These are phyloP conservation scores for Eilema caniola DNA, from an alignment of 2,888 invertebrate species.

Conservation along the genomic window DNA sequence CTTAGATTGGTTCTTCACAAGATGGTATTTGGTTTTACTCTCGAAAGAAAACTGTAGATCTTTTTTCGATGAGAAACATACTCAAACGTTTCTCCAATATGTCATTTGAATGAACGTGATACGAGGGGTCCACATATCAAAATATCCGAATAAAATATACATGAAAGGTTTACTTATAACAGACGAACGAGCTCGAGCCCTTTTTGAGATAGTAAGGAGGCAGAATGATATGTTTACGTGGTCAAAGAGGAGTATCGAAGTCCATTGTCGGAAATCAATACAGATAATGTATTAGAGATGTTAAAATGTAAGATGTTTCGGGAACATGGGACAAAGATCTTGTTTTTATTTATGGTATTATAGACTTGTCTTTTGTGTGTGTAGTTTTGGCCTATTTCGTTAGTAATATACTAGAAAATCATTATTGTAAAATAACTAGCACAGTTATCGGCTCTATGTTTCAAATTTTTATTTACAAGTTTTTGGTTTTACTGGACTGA, in stretches of 20 bases:
- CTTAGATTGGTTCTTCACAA: constrained; percentile 70
- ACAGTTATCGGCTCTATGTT: no score
- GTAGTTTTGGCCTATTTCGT: not conserved
- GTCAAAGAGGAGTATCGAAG: constrained; percentile 71
- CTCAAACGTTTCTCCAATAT: constrained; percentile 80
- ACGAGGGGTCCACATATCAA: constrained; percentile 75
- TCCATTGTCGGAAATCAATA: constrained; percentile 77
- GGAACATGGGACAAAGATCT: constrained; percentile 60
- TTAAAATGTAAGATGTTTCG: constrained; percentile 72
- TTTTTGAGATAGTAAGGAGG: constrained; percentile 70
- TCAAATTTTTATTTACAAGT: no score
- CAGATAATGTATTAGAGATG: constrained; percentile 82
- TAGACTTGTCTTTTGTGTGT: not conserved
- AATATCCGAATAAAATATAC: constrained; percentile 82
- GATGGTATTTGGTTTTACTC: constrained; percentile 74
- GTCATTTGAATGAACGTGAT: constrained; percentile 82
- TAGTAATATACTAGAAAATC: not conserved
- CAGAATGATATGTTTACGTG: constrained; percentile 75
- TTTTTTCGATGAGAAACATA: constrained; percentile 72
- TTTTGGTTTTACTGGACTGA: no score
- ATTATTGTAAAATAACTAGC: no score
- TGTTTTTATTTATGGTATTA: constrained; percentile 46
- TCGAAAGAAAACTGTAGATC: constrained; percentile 72
- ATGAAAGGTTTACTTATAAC: constrained; percentile 82
- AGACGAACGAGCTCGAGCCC: constrained; percentile 68